phyloP scores from a whole-genome alignment of 2,797 vertebrate species.

The Petrocephalus sullivani region DNA sequence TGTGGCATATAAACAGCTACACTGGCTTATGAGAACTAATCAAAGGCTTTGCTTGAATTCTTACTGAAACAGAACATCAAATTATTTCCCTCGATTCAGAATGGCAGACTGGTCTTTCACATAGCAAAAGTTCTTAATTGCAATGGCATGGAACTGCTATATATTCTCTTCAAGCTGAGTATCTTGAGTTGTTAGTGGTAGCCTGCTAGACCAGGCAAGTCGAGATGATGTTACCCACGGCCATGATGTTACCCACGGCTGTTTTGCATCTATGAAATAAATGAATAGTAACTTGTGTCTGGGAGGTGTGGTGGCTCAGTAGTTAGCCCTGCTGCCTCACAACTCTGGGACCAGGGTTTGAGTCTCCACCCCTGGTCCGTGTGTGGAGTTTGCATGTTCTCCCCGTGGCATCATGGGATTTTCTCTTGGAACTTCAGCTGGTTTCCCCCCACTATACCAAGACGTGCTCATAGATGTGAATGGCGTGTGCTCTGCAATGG shows the following conservation, averaged over 20 bases:
- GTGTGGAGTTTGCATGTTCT: not conserved
- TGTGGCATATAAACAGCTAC: slow-evolving; percentile 23
- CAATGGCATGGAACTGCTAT: not conserved
- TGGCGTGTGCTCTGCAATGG: not conserved
- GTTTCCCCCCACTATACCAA: not conserved
- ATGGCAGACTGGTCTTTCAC: not conserved
- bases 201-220: not conserved
- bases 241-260: not conserved
- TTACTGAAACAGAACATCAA: slow-evolving; percentile 9
- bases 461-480: not conserved
- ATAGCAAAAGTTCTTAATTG: not conserved
- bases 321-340: not conserved
- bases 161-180: not conserved
- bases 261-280: not conserved
- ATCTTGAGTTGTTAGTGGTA: slow-evolving; percentile 1
- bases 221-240: not conserved
- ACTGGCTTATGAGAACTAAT: slow-evolving; percentile 22
- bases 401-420: not conserved
- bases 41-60: slow-evolving; percentile 14
- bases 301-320: not conserved
- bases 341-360: not conserved
- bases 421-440: not conserved
- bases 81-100: slow-evolving; percentile 17
- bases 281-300: slow-evolving; percentile 5
- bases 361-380: not conserved